Base-by-base conservation (phyloP, 1,140 invertebrate species). In the Bombus superbus region DNA sequence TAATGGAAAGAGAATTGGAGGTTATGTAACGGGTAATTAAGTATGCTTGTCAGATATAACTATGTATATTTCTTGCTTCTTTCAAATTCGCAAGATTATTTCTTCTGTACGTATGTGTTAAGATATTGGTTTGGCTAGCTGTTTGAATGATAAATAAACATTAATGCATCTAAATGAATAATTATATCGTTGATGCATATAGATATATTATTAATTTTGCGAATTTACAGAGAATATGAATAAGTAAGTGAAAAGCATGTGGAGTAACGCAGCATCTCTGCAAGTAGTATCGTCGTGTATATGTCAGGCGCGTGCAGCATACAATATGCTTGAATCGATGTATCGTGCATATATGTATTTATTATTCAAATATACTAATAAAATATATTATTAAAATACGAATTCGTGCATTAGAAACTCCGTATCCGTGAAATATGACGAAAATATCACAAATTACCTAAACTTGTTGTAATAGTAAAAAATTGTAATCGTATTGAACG, bases 261-360 rank as follows among this genome's bases (percentile, higher is more conserved):
- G 18, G 1, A 40, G 13, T 71, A 18, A n/a, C 4, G 5, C 3
- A 59, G 6, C 38, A 28, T 2, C 9, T n/a, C 25, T 62, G 57
- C 18, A 77, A 77, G 75, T 77, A 77, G 75, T 77, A n/a, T 32
- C 13, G 15, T 40, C 25, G 4, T 38, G 35, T n/a, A 42, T 62
- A 32, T 77, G 13, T 77, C 75, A 32, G 75, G 18, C 75, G 53
- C 15, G 5, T 5, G 18, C 2, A 1, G 2, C 0, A 35, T 47
- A n/a, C 10, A 1, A n/a, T 35, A 22, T 35, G 8, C 10, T 47
- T 25, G n/a, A 42, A 35, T 38, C 40, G 9, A 32, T 5, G 3
- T 47, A 74, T 35, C 8, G 11, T 9, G 25, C 57, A 42, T 73
- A 44, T 10, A 38, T 25, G 9, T 22, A 25, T 25, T 25, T 68